Conservation (phyloP, 1,140 invertebrate genomes). For the Drosophila eugracilis region DNA sequence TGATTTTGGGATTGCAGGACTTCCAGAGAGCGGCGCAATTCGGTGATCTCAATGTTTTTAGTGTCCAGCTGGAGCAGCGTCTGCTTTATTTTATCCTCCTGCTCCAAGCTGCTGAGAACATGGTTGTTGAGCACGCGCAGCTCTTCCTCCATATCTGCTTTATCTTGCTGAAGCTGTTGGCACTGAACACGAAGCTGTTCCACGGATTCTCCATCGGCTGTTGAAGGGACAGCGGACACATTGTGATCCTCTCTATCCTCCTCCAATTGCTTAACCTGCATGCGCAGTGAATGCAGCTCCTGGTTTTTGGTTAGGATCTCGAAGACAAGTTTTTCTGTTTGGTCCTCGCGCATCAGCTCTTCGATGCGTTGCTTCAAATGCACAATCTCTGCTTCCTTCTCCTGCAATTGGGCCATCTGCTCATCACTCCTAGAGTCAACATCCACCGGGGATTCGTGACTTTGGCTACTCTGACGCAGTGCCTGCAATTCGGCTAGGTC, state of each 20-base stretch:
- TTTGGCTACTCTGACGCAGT: conserved; percentile 12
- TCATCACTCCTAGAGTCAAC: conserved; percentile 42
- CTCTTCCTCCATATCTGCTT: conserved; percentile 80
- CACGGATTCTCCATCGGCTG: conserved; percentile 1
- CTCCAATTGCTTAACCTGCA: conserved; percentile 64
- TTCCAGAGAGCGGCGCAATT: conserved; percentile 69
- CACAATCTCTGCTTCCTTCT: conserved; percentile 84
- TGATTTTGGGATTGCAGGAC: conserved; percentile 62
- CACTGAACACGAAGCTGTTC: conserved; percentile 48
- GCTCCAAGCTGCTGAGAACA: conserved; percentile 72
- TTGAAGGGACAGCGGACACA: not conserved
- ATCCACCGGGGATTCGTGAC: conserved; percentile 1
- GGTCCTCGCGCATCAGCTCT: conserved; percentile 82
- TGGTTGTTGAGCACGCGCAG: conserved; percentile 82
- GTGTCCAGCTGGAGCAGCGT: conserved; percentile 74
- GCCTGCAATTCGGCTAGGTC: conserved; percentile 23
- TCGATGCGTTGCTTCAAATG: conserved; percentile 85
- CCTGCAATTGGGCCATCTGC: conserved; percentile 61
- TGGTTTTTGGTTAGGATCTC: conserved; percentile 84
- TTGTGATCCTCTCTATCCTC: conserved; percentile 52
- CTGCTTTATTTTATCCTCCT: conserved; percentile 79
- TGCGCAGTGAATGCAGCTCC: conserved; percentile 71
- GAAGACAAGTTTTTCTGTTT: conserved; percentile 80
- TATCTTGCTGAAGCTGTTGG: conserved; percentile 58
- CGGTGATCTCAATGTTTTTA: conserved; percentile 78